Conservation (phyloP, 2,113 vertebrate species). For the Pungitius pungitius region DNA sequence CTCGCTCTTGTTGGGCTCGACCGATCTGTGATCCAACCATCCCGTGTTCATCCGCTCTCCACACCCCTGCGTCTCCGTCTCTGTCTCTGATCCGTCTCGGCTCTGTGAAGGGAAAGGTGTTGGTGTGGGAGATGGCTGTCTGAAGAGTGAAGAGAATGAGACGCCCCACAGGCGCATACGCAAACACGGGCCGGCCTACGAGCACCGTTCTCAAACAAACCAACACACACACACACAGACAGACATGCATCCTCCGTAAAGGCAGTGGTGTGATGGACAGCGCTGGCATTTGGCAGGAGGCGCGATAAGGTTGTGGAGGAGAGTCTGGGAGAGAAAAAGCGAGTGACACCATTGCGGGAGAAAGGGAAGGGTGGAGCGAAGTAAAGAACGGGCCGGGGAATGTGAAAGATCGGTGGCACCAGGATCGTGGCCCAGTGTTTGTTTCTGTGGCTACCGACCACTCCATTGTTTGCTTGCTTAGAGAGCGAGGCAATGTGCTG, state of each 20-base stretch:
- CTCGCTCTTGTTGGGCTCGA: conserved; percentile 7
- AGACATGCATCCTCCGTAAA: conserved; percentile 33
- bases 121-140: conserved; percentile 62
- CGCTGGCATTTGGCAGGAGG: conserved; percentile 76
- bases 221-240: conserved; percentile 17
- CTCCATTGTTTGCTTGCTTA: conserved; percentile 57
- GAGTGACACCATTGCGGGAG: conserved; percentile 38
- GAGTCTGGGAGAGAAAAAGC: conserved; percentile 48
- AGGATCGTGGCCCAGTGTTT: conserved; percentile 49
- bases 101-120: conserved; percentile 57
- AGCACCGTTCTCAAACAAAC: too few species aligned
- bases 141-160: conserved; percentile 41
- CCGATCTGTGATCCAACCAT: conserved; percentile 52
- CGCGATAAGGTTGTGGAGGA: conserved; percentile 67
- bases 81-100: conserved; percentile 57
- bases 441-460: conserved; percentile 62
- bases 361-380: conserved; percentile 15
- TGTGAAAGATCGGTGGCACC: conserved; percentile 64
- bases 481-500: conserved; percentile 27
- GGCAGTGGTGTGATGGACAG: conserved; percentile 72
- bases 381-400: conserved; percentile 35
- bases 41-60: conserved; percentile 58
- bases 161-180: not conserved
- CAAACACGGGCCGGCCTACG: not conserved
- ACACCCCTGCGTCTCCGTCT: conserved; percentile 53